Conservation (phyloP, 2,113 vertebrate genomes). For the Peucedramus taeniatus region DNA sequence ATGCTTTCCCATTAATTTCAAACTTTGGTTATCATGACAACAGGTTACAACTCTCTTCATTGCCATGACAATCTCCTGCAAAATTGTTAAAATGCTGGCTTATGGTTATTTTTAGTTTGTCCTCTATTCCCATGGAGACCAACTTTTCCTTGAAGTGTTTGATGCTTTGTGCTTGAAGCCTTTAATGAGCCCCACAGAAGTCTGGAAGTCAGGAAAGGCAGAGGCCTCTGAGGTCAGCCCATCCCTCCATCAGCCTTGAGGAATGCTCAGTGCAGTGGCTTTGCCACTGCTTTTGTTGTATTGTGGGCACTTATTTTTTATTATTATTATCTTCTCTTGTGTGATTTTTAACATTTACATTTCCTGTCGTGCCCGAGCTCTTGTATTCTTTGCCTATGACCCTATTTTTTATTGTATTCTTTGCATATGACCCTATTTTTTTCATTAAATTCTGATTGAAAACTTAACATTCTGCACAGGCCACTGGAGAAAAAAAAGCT, state of each 20-base stretch:
- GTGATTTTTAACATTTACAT: background rate
- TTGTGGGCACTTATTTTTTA: background rate
- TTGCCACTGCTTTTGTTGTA: background rate
- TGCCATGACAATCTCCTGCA: constrained; percentile 50
- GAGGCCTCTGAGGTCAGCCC: background rate
- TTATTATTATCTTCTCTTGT: background rate
- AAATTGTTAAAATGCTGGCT: background rate
- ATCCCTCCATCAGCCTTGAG: background rate
- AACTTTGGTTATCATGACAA: constrained; percentile 56
- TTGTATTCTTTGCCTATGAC: background rate
- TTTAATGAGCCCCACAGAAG: constrained; percentile 17
- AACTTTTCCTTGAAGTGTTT: constrained; percentile 19
- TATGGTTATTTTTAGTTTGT: constrained; percentile 56
- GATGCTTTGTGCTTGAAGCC: constrained; percentile 20
- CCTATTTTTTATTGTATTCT: background rate
- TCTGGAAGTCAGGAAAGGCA: background rate
- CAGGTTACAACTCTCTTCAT: constrained; percentile 53
- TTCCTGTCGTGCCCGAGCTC: background rate
- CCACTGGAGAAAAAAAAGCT: no score
- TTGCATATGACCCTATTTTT: background rate
- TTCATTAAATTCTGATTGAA: background rate
- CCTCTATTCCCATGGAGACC: constrained; percentile 62
- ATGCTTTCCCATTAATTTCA: constrained; percentile 6
- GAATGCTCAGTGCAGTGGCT: background rate
- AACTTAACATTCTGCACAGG: background rate